These are phyloP conservation scores for Petroica traversi DNA, from an alignment of 2,113 vertebrate species.

Conservation along the genomic window DNA sequence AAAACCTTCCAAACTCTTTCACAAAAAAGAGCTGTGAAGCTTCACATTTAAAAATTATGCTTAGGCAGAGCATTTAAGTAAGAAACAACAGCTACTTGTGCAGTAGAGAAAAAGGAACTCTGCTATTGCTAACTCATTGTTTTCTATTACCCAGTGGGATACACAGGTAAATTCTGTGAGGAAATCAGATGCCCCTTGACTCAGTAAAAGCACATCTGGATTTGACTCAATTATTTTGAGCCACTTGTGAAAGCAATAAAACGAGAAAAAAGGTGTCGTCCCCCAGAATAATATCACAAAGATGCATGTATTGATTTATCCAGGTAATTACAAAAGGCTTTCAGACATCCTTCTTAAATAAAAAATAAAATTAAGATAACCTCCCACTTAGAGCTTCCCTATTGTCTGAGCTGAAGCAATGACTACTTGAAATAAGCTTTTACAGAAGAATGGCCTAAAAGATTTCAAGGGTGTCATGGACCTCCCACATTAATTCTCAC, in stretches of 20 bases:
- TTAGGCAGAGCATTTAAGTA: background rate
- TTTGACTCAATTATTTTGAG: background rate
- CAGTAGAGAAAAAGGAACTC: background rate
- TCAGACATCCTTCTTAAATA: background rate
- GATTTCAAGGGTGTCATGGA: background rate
- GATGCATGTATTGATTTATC: background rate
- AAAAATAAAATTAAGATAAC: background rate
- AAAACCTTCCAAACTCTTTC: background rate
- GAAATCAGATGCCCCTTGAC: slow-evolving; percentile 3
- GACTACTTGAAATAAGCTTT: background rate
- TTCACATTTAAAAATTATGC: background rate
- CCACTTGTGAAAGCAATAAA: background rate
- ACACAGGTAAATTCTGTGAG: background rate
- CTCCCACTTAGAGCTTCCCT: background rate
- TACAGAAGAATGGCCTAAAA: background rate
- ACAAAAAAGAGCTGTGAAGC: background rate
- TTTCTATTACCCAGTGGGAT: slow-evolving; percentile 34
- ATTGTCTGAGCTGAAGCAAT: background rate
- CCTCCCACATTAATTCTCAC: background rate
- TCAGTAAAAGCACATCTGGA: background rate
- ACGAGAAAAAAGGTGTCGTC: background rate
- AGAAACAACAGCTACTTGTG: background rate
- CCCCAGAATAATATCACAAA: background rate
- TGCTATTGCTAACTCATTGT: background rate
- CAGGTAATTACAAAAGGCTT: background rate